Conservation (phyloP, 2,113 vertebrate genomes). For the Gambusia holbrooki region DNA sequence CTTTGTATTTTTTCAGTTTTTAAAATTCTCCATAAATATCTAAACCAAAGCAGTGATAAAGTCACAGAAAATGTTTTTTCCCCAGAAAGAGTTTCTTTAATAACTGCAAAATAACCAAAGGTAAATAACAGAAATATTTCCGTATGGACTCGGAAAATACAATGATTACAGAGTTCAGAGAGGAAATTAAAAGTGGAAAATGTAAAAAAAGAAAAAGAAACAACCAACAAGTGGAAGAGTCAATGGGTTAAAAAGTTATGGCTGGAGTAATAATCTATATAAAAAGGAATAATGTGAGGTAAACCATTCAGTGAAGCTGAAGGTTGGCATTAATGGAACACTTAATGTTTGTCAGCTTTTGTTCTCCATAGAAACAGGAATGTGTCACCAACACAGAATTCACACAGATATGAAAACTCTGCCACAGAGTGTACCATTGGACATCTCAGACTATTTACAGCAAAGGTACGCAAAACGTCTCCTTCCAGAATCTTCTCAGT, state of each 20-base stretch:
- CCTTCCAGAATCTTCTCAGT: slow-evolving; percentile 26
- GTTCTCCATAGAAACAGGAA: slow-evolving; percentile 70
- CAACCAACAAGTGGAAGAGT: slow-evolving; percentile 1
- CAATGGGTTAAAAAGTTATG: slow-evolving; percentile 36
- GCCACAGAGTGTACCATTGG: slow-evolving; percentile 66
- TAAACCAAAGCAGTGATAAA: neutral
- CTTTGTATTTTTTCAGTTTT: too few species aligned
- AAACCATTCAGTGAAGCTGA: slow-evolving; percentile 40
- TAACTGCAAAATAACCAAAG: slow-evolving; percentile 75
- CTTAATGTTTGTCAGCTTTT: slow-evolving; percentile 38
- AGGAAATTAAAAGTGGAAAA: slow-evolving; percentile 39
- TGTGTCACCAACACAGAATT: slow-evolving; percentile 58
- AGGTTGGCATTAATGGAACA: slow-evolving; percentile 48
- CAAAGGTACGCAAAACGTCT: slow-evolving; percentile 70
- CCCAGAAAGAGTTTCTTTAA: slow-evolving; percentile 71
- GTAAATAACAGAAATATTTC: slow-evolving; percentile 56
- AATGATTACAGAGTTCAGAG: neutral
- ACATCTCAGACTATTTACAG: slow-evolving; percentile 73
- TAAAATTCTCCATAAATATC: neutral
- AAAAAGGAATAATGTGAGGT: slow-evolving; percentile 28
- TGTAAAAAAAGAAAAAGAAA: neutral
- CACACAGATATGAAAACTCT: slow-evolving; percentile 59
- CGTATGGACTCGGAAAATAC: slow-evolving; percentile 50
- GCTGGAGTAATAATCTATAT: slow-evolving; percentile 53
- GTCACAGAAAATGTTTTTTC: neutral